Base-by-base conservation (phyloP, 2,113 vertebrate genomes). In the Gavia stellata region DNA sequence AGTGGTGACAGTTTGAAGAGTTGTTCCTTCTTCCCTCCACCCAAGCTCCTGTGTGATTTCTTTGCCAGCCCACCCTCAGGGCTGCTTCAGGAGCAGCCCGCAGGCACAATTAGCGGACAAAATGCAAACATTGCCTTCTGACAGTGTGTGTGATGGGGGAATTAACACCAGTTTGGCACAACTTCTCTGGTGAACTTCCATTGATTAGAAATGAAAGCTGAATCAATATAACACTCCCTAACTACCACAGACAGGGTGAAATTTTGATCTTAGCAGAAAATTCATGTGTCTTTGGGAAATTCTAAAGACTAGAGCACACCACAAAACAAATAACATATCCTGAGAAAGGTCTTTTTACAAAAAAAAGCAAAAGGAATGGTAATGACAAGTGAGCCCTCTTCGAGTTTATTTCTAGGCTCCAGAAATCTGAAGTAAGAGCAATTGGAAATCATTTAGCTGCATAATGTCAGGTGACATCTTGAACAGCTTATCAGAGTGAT, bases 91-190 rank as follows among this genome's bases (percentile, higher is more conserved):
- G 88, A 70, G 11, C 55, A 94, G 85, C 90, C 93, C 8, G 9
- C 44, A 95, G 95, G 92, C 91, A 82, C 92, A 96, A 90, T 96
- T 91, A 95, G 56, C 87, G 84, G 93, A 90, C 93, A 91, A 96
- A 94, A 81, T 80, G 58, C 56, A 84, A 94, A 92, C 1, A 1
- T 71, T 1, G 7, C 61, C 72, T 92, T 86, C 91, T 85, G 90
- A 92, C 93, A 82, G 70, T 28, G 45, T 36, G 62, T 2, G 1
- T 50, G 87, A 62, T 72, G 47, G 65, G 85, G 92, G 90, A 96
- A 92, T 97, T 94, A 92, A 44, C 58, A 29, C 29, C 42, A 78
- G 24, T 65, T 85, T 80, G 78, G 66, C 85, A 93, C 53, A 95
- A 90, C 84, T 92, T 93, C 78, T 96, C 53, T 87, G 17, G 49